Conservation (phyloP, 2,888 invertebrate genomes). For the Chaetoderma sp. region DNA sequence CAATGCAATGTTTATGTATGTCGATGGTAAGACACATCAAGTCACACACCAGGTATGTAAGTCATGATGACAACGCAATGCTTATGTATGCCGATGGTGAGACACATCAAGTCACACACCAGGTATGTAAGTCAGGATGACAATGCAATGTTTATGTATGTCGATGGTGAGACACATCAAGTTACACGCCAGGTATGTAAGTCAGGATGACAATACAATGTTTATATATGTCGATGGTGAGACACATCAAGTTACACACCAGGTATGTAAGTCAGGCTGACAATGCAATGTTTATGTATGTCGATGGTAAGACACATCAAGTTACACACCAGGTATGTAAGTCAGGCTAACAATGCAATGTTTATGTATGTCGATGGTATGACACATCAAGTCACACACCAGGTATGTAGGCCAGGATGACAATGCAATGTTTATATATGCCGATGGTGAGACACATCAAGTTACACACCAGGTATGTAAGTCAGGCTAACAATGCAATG, state of each 20-base stretch:
- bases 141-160: conserved; percentile 58
- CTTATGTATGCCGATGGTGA: conserved; percentile 66
- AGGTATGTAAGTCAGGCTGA: too few relatives aligned
- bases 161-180: conserved; percentile 65
- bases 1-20: conserved; percentile 58
- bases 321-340: conserved; percentile 54
- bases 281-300: conserved; percentile 58
- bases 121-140: conserved; percentile 63
- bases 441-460: too few relatives aligned
- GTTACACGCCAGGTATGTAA: conserved; percentile 54
- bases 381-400: too few relatives aligned
- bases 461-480: too few relatives aligned
- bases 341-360: too few relatives aligned
- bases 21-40: conserved; percentile 65
- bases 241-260: too few relatives aligned
- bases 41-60: conserved; percentile 54
- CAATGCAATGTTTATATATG: too few relatives aligned
- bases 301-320: conserved; percentile 65
- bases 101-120: conserved; percentile 58
- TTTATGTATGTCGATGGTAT: too few relatives aligned
- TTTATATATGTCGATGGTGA: too few relatives aligned
- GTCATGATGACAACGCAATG: conserved; percentile 65
- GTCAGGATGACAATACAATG: too few relatives aligned
- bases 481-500: too few relatives aligned
- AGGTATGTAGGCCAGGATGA: too few relatives aligned